A percentile compares a stretch with the other conserved stretches of the same genome.
Evolutionary conservation across 2,113 vertebrate species (phyloP).

Genomic region (Dasypus novemcinctus): DNA sequence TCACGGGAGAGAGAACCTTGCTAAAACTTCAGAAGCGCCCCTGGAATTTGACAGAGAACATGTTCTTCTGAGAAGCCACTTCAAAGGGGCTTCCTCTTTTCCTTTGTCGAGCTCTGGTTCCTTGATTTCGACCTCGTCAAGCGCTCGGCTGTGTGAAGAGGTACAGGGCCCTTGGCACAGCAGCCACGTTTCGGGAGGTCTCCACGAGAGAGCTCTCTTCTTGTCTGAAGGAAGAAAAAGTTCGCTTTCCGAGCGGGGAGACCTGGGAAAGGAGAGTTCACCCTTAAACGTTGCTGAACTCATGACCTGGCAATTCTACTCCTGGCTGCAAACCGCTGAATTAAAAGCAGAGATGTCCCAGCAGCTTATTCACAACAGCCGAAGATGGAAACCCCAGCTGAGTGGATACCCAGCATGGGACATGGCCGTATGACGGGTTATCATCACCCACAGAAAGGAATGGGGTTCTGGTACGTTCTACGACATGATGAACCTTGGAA

Average conservation of each 20-base stretch:
- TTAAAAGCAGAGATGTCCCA: too few species aligned
- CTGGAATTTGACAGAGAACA: not conserved
- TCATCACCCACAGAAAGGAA: too few species aligned
- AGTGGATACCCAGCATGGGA: too few species aligned
- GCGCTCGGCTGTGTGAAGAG: rapidly evolving
- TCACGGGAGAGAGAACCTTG: not conserved
- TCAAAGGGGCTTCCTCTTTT: not conserved
- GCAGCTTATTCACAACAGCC: too few species aligned
- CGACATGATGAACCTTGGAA: too few species aligned
- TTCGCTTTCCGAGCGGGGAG: not conserved
- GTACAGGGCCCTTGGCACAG: rapidly evolving
- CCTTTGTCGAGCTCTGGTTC: not conserved
- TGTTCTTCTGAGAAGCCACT: not conserved
- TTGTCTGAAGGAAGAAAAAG: not conserved
- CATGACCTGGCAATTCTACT: too few species aligned
- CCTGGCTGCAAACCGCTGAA: too few species aligned
- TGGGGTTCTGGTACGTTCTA: too few species aligned
- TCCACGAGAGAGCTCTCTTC: not conserved
- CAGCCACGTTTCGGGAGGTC: not conserved
- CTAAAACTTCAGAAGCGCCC: not conserved
- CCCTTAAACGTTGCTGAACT: not conserved
- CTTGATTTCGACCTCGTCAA: not conserved
- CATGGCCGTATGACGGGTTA: too few species aligned
- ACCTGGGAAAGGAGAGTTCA: not conserved
- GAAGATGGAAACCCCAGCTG: too few species aligned